Base-by-base conservation (phyloP, 2,113 vertebrate species). In the Gobio gobio region DNA sequence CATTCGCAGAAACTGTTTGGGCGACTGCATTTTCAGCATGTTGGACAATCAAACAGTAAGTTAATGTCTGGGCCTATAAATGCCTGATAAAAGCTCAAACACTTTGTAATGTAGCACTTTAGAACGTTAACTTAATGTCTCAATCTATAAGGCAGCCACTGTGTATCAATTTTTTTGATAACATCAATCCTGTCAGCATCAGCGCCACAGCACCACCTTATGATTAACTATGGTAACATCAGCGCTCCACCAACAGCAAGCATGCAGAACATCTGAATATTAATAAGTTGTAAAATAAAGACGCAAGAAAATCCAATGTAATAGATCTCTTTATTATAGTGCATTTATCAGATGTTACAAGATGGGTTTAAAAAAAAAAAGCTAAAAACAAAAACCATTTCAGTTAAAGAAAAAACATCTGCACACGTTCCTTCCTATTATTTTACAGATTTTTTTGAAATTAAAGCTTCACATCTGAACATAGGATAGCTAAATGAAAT, bases 311-410 rank as follows among this genome's bases (percentile, higher is more conserved):
- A n/a, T 72, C 36, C 7, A 58, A 45, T 90, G 89, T 90, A 93
- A 94, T 95, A 94, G 89, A 93, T 93, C 90, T 93, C 91, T 94
- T 94, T 94, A 94, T 92, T 94, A 93, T 93, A 94, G 92, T 93
- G 92, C 92, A 94, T 95, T 94, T 93, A 91, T 95, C 91, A 93
- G 91, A 92, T 91, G 90, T 92, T 93, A 94, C 90, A 94, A 91
- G 87, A 94, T 90, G 91, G 91, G 90, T 92, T 90, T 84, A 87
- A 87, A 89, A 92, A 90, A 90, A 88, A 82, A 87, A 87, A 83
- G 89, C 74, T 85, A 91, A 89, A 36, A 89, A 85, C 73, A 78
- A 81, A 82, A 84, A 85, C 10, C 78, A 77, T 82, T 86, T 86
- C 83, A 47, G 58, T 77, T 78, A 88, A 87, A 78, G 86, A 84